Percentiles rank a stretch among this genome's conserved stretches.
Conservation (phyloP, 2,888 invertebrate species). For the Nomada lathburiana region DNA sequence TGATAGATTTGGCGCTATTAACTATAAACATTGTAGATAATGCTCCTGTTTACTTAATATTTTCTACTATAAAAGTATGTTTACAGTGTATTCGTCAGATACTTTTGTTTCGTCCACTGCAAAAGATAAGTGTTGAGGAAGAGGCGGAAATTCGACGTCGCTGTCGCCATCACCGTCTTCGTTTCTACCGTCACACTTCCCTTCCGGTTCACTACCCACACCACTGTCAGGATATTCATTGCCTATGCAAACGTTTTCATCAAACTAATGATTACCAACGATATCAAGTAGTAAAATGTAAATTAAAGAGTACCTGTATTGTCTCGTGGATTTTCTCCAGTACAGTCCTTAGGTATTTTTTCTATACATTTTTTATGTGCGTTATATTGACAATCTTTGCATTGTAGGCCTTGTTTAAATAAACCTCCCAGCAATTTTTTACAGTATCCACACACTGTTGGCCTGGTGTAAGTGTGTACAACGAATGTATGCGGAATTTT, state of each 20-base stretch:
- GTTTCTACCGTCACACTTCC: constrained; percentile 84
- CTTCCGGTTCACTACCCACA: constrained; percentile 85
- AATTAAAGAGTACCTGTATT: constrained; percentile 81
- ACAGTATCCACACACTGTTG: constrained; percentile 98
- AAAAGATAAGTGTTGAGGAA: constrained; percentile 65
- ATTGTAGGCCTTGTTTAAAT: constrained; percentile 98
- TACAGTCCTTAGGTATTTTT: constrained; percentile 95
- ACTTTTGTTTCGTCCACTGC: constrained; percentile 83
- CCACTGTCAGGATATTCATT: constrained; percentile 86
- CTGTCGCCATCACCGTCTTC: constrained; percentile 88
- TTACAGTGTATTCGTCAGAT: constrained; percentile 81
- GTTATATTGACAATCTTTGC: constrained; percentile 98
- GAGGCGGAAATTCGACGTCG: constrained; percentile 84
- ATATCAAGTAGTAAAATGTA: constrained; percentile 12
- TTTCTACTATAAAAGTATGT: constrained; percentile 42
- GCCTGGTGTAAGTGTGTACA: constrained; percentile 97
- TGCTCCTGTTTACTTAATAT: constrained; percentile 13
- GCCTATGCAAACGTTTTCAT: constrained; percentile 71
- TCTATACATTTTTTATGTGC: constrained; percentile 97
- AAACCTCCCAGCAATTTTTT: constrained; percentile 97
- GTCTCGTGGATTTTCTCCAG: constrained; percentile 90
- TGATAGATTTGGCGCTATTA: constrained; percentile 16
- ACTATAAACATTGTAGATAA: constrained; percentile 15
- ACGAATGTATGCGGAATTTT: constrained; percentile 98
- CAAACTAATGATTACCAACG: background rate